Evolutionary conservation across 2,113 vertebrate species (phyloP).

Genomic region (Pseudorasbora parva): DNA sequence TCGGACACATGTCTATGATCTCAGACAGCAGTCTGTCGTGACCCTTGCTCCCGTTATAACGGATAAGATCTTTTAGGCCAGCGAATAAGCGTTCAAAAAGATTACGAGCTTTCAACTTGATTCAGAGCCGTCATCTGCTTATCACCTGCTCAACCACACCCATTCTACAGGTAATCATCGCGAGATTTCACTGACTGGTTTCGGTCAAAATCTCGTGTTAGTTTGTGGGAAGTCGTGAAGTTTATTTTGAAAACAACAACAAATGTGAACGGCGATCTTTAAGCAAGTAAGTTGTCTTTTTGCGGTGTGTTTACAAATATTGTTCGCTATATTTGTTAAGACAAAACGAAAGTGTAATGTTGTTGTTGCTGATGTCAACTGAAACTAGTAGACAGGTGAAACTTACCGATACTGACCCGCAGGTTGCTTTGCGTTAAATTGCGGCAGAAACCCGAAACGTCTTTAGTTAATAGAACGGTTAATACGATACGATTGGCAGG

Average conservation of each 20-base stretch:
- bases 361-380: not conserved
- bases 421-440: not conserved
- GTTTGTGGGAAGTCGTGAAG: not conserved
- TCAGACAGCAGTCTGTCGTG: not conserved
- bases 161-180: conserved; percentile 25
- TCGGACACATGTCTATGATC: not conserved
- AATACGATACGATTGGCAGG: not conserved
- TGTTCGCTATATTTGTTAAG: not conserved
- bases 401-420: conserved; percentile 1
- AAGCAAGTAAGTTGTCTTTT: conserved; percentile 42
- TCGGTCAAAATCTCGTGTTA: not conserved
- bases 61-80: not conserved
- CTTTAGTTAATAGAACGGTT: not conserved
- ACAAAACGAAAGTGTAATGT: not conserved
- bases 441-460: not conserved
- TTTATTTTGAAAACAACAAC: not conserved
- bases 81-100: not conserved
- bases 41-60: not conserved
- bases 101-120: not conserved
- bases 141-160: conserved; percentile 9
- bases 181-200: conserved; percentile 18
- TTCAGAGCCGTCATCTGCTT: no score
- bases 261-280: conserved; percentile 2
- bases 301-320: not conserved
- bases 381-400: not conserved